Percentiles rank a stretch among this genome's conserved stretches.
Evolutionary conservation across 2,113 vertebrate genomes (phyloP).

Genomic region (Oceanites oceanicus): DNA sequence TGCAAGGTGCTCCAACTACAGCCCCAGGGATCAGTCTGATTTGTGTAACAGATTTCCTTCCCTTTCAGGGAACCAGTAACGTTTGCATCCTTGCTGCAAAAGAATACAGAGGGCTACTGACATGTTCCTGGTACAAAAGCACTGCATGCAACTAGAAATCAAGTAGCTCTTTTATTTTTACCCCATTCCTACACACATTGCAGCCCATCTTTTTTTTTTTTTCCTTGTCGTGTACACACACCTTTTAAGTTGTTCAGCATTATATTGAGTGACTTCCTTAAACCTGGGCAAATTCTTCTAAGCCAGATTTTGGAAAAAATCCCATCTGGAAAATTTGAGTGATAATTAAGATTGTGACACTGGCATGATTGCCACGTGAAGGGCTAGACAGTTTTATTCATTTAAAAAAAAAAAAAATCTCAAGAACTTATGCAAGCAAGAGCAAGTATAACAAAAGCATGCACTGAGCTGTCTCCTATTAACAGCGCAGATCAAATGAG

Average conservation of each 20-base stretch:
- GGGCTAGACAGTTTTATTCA: not conserved
- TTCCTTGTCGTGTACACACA: not conserved
- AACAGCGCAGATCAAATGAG: slow-evolving; percentile 50
- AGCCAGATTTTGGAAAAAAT: not conserved
- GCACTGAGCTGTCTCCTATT: slow-evolving; percentile 52
- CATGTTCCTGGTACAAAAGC: not conserved
- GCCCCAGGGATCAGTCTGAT: not conserved
- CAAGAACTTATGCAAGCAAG: slow-evolving; percentile 45
- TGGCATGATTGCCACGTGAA: not conserved
- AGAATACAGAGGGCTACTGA: not conserved
- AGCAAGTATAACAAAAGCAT: slow-evolving; percentile 58
- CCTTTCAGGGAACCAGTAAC: not conserved
- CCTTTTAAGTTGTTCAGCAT: not conserved
- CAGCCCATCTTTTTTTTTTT: not conserved
- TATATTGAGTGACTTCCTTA: not conserved
- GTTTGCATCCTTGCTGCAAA: not conserved
- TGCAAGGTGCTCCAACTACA: not conserved
- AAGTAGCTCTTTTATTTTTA: not conserved
- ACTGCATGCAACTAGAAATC: not conserved
- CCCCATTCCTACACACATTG: not conserved
- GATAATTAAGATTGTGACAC: slow-evolving; percentile 22
- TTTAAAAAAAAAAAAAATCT: not conserved
- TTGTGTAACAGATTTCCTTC: not conserved
- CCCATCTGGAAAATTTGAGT: not conserved
- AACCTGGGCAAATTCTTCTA: not conserved